phyloP scores from a whole-genome alignment of 2,113 vertebrate genomes.

The Oophaga pumilio region DNA sequence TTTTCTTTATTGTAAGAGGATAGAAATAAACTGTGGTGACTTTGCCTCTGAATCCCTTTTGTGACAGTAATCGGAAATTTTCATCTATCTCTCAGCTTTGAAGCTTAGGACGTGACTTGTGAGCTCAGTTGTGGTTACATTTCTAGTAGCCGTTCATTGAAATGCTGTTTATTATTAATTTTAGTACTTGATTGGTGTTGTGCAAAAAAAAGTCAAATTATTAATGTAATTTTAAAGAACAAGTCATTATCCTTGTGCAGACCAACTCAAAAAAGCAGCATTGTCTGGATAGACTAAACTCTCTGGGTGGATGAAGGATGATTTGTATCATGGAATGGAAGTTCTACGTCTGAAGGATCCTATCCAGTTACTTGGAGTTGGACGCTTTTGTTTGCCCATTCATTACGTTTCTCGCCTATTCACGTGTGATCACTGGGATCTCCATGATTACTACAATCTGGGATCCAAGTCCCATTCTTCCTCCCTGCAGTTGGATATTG shows the following conservation, averaged over 20 bases:
- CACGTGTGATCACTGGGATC: too few relatives aligned
- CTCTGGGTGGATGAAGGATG: too few relatives aligned
- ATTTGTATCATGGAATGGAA: too few relatives aligned
- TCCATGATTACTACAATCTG: too few relatives aligned
- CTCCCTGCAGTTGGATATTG: too few relatives aligned
- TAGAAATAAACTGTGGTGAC: neutral
- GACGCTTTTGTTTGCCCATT: too few relatives aligned
- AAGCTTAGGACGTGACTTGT: constrained; percentile 9
- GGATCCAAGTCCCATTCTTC: too few relatives aligned
- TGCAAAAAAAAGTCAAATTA: neutral
- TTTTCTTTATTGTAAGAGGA: constrained; percentile 12
- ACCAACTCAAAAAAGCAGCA: neutral
- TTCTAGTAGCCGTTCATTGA: neutral
- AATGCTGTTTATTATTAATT: neutral
- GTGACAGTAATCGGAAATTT: constrained; percentile 31
- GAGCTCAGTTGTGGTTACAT: neutral
- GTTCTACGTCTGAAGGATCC: too few relatives aligned
- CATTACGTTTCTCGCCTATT: too few relatives aligned
- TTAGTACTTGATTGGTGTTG: neutral
- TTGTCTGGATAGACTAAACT: neutral
- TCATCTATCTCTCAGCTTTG: neutral
- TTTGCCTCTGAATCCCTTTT: constrained; percentile 17
- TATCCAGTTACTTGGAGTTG: too few relatives aligned
- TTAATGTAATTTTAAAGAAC: neutral
- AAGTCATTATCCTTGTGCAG: neutral